Conservation (phyloP, 2,888 invertebrate genomes). For the Acronicta aceris region DNA sequence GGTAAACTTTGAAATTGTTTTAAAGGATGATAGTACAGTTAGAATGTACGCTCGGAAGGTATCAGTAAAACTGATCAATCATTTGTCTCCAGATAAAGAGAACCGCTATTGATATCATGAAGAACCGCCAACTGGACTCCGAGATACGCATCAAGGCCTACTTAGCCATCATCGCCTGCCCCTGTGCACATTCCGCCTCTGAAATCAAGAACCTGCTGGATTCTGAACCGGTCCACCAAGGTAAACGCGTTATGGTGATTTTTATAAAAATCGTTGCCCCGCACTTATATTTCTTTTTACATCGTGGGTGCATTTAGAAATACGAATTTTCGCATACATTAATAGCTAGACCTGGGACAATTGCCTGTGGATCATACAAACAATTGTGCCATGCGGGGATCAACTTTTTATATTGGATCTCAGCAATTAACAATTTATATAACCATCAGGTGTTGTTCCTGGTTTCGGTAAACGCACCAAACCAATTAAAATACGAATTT, state of each 20-base stretch:
- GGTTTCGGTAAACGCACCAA: too few species aligned
- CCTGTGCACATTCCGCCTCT: constrained; percentile 91
- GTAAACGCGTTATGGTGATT: constrained; percentile 56
- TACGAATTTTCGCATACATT: too few species aligned
- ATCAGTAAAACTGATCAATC: background rate
- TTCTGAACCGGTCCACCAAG: constrained; percentile 93
- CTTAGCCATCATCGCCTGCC: constrained; percentile 93
- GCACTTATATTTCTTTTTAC: too few species aligned
- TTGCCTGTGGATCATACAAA: too few species aligned
- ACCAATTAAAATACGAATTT: too few species aligned
- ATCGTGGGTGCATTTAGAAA: too few species aligned
- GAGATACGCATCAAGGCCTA: constrained; percentile 97
- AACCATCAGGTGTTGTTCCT: too few species aligned
- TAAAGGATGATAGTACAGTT: background rate
- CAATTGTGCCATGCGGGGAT: too few species aligned
- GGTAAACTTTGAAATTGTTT: constrained; percentile 63
- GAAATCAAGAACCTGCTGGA: constrained; percentile 93
- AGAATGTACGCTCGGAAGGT: too few species aligned
- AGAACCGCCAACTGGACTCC: constrained; percentile 93
- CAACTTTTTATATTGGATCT: too few species aligned
- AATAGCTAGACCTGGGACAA: too few species aligned
- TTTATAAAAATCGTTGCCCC: background rate
- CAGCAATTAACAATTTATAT: too few species aligned
- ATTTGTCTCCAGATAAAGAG: constrained; percentile 74
- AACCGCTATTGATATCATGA: constrained; percentile 90